phyloP scores from a whole-genome alignment of 2,113 vertebrate species.

The Rhinichthys klamathensis region DNA sequence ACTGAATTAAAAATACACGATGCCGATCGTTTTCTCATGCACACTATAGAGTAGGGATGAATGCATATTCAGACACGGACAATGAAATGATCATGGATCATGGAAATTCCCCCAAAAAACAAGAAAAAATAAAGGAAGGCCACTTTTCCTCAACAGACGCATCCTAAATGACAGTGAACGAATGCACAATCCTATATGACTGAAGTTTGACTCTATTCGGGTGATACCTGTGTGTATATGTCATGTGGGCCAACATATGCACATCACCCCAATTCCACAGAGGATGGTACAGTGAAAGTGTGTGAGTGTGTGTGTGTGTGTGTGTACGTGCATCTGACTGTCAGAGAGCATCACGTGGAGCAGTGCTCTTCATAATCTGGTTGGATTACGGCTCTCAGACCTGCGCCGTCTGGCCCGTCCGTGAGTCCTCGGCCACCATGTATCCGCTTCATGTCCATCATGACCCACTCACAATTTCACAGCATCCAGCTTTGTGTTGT shows the following conservation, averaged over 20 bases:
- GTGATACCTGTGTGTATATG: neutral
- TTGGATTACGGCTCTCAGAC: constrained; percentile 68
- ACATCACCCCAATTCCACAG: neutral
- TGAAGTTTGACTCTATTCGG: too few species aligned
- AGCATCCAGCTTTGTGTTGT: constrained; percentile 20
- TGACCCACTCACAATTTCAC: constrained; percentile 16
- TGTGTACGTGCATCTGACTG: constrained; percentile 1
- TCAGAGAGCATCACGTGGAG: constrained; percentile 57
- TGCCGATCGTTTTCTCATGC: neutral
- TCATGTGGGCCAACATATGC: neutral
- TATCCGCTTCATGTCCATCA: neutral
- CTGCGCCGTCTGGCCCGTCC: constrained; percentile 65
- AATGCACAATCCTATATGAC: too few species aligned
- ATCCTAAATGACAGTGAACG: too few species aligned
- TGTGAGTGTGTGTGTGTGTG: constrained; percentile 4
- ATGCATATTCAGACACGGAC: neutral
- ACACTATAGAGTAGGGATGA: neutral
- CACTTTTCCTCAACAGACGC: too few species aligned
- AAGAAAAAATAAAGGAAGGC: too few species aligned
- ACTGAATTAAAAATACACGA: too few species aligned
- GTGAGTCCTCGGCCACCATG: constrained; percentile 31
- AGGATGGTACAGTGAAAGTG: neutral
- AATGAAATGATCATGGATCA: neutral
- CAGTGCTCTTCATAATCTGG: constrained; percentile 67
- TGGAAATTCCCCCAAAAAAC: too few species aligned